Percentiles rank a stretch among this genome's conserved stretches.
Conservation (phyloP, 2,888 invertebrate species). For the Cantharis flavilabris region DNA sequence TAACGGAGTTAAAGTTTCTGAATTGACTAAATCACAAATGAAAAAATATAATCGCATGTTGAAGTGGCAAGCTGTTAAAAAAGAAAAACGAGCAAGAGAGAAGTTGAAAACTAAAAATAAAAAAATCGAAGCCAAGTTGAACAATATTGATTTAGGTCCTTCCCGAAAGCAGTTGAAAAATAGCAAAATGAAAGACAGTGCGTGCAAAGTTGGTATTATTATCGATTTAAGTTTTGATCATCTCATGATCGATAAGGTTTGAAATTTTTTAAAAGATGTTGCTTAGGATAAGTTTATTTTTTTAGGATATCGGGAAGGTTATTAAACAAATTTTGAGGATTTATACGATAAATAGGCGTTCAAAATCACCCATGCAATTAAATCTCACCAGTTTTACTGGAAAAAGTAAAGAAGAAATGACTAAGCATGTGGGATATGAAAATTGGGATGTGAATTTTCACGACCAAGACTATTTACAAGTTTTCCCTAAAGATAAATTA, state of each 20-base stretch:
- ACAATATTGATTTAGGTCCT: conserved; percentile 75
- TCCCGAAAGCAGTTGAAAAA: conserved; percentile 79
- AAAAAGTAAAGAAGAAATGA: conserved; percentile 72
- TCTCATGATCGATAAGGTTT: conserved; percentile 74
- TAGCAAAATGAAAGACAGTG: conserved; percentile 70
- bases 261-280: not conserved
- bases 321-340: conserved; percentile 89
- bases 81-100: conserved; percentile 72
- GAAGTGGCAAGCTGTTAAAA: conserved; percentile 73
- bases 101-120: conserved; percentile 67
- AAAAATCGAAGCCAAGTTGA: conserved; percentile 69
- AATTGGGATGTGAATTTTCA: conserved; percentile 89
- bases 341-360: conserved; percentile 88
- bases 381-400: conserved; percentile 82
- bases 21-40: conserved; percentile 52
- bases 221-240: conserved; percentile 92
- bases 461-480: conserved; percentile 66
- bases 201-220: conserved; percentile 72
- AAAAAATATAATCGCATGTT: conserved; percentile 64
- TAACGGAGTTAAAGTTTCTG: conserved; percentile 52
- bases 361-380: conserved; percentile 77
- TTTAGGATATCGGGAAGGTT: conserved; percentile 80
- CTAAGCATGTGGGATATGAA: conserved; percentile 83
- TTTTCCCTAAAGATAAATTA: conserved; percentile 78
- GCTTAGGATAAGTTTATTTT: not conserved